These are phyloP conservation scores for Artemia sp. DNA, from an alignment of 2,888 invertebrate genomes.

Conservation along the genomic window DNA sequence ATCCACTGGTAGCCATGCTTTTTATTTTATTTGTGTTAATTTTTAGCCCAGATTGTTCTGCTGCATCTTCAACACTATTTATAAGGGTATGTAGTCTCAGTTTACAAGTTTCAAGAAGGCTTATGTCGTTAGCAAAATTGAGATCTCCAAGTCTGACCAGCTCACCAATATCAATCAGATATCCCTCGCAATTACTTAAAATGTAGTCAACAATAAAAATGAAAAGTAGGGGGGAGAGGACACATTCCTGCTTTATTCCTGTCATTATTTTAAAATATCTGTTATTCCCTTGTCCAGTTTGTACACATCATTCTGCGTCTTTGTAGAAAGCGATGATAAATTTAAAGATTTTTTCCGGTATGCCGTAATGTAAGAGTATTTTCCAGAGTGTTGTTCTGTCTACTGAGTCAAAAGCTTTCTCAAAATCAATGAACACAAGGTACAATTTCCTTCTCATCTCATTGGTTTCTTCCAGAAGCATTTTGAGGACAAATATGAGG, in stretches of 20 bases:
- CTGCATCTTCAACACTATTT: no score
- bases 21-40: no score
- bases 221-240: not conserved
- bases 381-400: not conserved
- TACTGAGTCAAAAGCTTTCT: not conserved
- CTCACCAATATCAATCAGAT: not conserved
- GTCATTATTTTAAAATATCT: not conserved
- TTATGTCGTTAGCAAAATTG: not conserved
- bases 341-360: no score
- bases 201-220: conserved; percentile 9
- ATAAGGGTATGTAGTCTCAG: no score
- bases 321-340: not conserved
- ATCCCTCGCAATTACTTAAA: not conserved
- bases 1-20: no score
- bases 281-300: not conserved
- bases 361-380: no score
- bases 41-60: no score
- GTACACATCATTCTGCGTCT: not conserved
- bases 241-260: not conserved
- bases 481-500: not conserved
- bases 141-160: not conserved
- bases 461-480: not conserved
- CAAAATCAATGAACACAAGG: not conserved
- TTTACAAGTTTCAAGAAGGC: no score
- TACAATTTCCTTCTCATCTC: conserved; percentile 4